These are phyloP conservation scores for Chionoecetes opilio DNA, from an alignment of 1,140 invertebrate genomes.

Conservation along the genomic window DNA sequence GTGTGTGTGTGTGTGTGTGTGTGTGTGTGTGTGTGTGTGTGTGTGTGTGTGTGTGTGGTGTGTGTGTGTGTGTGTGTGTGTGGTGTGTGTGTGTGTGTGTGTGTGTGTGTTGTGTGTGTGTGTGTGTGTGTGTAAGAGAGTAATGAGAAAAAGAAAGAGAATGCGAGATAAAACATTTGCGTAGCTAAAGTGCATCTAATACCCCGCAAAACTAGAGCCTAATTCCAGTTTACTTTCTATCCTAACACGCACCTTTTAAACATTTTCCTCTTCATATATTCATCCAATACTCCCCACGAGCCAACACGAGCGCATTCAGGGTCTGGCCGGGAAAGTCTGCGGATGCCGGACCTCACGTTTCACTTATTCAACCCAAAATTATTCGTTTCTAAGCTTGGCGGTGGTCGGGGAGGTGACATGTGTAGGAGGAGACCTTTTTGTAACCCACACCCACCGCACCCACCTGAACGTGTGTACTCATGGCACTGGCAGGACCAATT, in stretches of 20 bases:
- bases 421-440: not conserved
- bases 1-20: conserved; percentile 15
- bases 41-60: not conserved
- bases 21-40: not conserved
- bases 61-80: conserved; percentile 25
- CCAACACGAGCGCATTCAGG: too few species aligned
- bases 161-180: not conserved
- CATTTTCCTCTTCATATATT: too few species aligned
- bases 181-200: not conserved
- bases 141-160: not conserved
- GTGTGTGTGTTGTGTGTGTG: not conserved
- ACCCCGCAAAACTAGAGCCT: not conserved
- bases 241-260: too few species aligned
- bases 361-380: not conserved
- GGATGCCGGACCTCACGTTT: not conserved
- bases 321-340: not conserved
- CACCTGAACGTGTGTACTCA: not conserved
- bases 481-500: not conserved
- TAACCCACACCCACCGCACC: not conserved
- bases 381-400: not conserved
- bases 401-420: not conserved
- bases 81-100: conserved; percentile 27
- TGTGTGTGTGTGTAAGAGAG: not conserved
- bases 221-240: not conserved
- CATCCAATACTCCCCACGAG: too few species aligned